Evolutionary conservation across 2,888 invertebrate genomes (phyloP), one percentile per base, ranked within the genome.

Genomic region (Polymixis flavicincta): DNA sequence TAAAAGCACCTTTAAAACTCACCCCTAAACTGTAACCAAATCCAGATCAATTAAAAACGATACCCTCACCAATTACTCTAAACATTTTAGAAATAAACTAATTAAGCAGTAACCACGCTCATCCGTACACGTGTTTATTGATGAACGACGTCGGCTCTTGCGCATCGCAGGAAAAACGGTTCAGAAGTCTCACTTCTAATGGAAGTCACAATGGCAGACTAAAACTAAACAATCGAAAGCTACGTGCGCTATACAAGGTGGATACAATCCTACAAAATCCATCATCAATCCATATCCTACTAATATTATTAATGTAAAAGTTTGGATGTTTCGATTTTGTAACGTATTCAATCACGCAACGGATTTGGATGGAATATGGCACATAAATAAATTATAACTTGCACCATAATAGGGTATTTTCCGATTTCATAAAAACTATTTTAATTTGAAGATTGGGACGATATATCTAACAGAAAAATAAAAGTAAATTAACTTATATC

Each of bases 81-180:
- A 83, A 80, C 70, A 80, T 64, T 71, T 71, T 74, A 71, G 67
- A 64, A 75, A 66, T 32, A 73, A 68, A 82, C 83, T 86, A 90
- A 90, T 89, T 87, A 88, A 84, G 83, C 71, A 80, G 86, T 85
- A 87, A 88, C 88, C 83, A 84, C 82, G 85, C 82, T 88, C 90
- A 76, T 89, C 88, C 85, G 78, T 93, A 89, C 92, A 92, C 88
- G 91, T 92, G 91, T 89, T 88, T 88, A 84, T 88, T 77, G 72
- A 82, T 76, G 54, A 28, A 77, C 70, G 69, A 76, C 67, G 48
- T 64, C 50, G 66, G 25, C 71, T 70, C 66, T 32, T 19, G 52
- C 42, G 14, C 13, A 28, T 42, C 61, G n/a, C 2, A 50, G 11
- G 1, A 7, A 32, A 59, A 19, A 4, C 19, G 11, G 0, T 13